These are phyloP conservation scores for Lepisosteus osseus DNA, from an alignment of 2,113 vertebrate species.

Conservation along the genomic window DNA sequence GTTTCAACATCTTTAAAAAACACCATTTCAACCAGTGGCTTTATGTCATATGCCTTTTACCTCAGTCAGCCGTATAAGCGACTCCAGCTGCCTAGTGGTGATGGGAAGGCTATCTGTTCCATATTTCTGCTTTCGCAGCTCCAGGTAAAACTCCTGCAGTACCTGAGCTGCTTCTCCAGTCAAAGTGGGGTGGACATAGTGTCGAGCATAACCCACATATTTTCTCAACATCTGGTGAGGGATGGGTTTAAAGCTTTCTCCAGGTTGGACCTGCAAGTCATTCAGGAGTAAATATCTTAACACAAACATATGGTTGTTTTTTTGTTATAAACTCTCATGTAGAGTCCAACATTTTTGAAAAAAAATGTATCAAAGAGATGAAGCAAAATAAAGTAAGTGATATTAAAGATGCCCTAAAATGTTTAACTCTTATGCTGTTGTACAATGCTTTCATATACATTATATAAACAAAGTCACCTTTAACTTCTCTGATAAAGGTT, in stretches of 20 bases:
- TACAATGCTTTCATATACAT: too few relatives aligned
- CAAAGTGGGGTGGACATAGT: constrained; percentile 82
- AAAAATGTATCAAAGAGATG: too few relatives aligned
- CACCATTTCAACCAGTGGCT: too few relatives aligned
- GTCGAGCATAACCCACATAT: constrained; percentile 89
- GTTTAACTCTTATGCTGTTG: too few relatives aligned
- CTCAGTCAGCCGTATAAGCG: constrained; percentile 89
- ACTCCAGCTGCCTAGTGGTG: constrained; percentile 93
- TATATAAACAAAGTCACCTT: constrained; percentile 64
- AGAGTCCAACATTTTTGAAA: too few relatives aligned
- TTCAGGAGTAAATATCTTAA: neutral
- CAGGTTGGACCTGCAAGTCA: constrained; percentile 65
- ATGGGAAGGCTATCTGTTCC: constrained; percentile 83
- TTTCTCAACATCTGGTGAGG: constrained; percentile 88
- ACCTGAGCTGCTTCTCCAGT: constrained; percentile 81
- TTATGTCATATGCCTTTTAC: constrained; percentile 39
- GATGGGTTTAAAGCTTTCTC: constrained; percentile 80
- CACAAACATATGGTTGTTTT: neutral
- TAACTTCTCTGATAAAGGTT: constrained; percentile 78
- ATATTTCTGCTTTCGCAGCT: constrained; percentile 84
- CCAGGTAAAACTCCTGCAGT: constrained; percentile 90
- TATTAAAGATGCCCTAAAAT: too few relatives aligned
- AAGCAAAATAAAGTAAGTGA: too few relatives aligned
- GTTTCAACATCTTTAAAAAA: too few relatives aligned
- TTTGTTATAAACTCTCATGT: neutral